Base-by-base conservation (phyloP, 2,888 invertebrate species). In the Melanostoma scalare region DNA sequence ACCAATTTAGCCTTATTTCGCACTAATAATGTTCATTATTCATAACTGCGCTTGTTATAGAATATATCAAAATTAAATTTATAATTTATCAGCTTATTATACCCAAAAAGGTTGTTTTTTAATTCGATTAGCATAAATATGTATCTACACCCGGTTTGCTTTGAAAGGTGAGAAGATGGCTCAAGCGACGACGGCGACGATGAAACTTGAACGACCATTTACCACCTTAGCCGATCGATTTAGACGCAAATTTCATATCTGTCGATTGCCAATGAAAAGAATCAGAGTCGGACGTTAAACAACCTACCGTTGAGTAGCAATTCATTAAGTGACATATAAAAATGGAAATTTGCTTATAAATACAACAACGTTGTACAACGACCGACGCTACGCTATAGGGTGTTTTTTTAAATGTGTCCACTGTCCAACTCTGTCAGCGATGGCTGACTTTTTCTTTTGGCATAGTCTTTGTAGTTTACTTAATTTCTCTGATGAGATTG, bases 81-180 rank as follows among this genome's bases (percentile, higher is more conserved):
- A 50, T 69, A 74, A 78, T 84, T 84, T 74, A 84, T 77, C 44
- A 76, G 73, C 38, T 53, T 71, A 63, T 76, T 81, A 71, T 63
- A 60, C 53, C 56, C 58, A 42, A 44, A 60, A 33, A 61, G 46
- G 35, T 46, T 4, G 44, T 10, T 10, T 60, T 44, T 10, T 60
- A 30, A 50, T 72, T 73, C 42, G 63, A 84, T 78, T 84, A 60
- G 69, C 78, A 82, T 82, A 82, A 73, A 67, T 67, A 55, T 55
- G 42, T 72, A 60, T 78, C 52, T 69, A 58, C 65, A 74, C 68
- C 73, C 69, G 71, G 79, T 72, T 67, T 58, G 36, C 40, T 42
- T 35, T 44, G 36, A 69, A 58, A 67, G 58, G 38, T 56, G 52
- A 75, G 58, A 75, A 48, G 38, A 46, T 38, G 33, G 44, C 30